Evolutionary conservation across 2,113 vertebrate species (phyloP), one percentile per base, ranked within the genome.

Genomic region (Misgurnus mizolepis): DNA sequence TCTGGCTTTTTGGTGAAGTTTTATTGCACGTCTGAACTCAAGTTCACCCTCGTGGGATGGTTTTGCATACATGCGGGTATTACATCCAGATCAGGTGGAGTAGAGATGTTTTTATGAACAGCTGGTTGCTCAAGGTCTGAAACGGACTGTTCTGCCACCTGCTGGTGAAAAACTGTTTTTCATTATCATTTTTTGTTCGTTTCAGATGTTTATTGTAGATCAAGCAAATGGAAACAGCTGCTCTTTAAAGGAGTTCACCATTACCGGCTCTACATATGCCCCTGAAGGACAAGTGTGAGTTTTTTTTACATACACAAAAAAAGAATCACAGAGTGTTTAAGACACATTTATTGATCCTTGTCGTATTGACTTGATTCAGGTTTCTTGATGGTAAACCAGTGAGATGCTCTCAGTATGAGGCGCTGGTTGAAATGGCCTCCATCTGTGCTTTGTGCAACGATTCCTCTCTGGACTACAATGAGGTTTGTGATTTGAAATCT

Each of bases 401-500:
- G 80, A 95, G 89, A 68, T 97, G 96, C 85, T 96, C 95, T 83
- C 93, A 97, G 72, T 99, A 96, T 15, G 97, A 99, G 34, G 95
- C 91, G 12, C 90, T 99, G 75, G 95, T 99, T 87, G 97, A 99
- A 91, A 88, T 99, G 84, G 98, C 97, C 74, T 95, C 96, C 0
- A 98, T 99, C 87, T 99, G 98, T 87, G 97, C 98, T 0, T 95
- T 99, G 77, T 99, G 98, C 86, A 99, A 99, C 74, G 98, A 99
- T 89, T 99, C 98, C 58, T 98, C 98, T 18, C 88, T 99, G 92
- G 98, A 99, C 87, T 99, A 93, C 85, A 99, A 99, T 79, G 98
- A 99, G 92, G 98, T 98, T 78, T 79, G 94, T 76, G 17, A 5
- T 61, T 15, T 34, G 27, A 34, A 34, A 34, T 34, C 1, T 34